Evolutionary conservation across 2,888 invertebrate genomes (phyloP), one percentile per base, ranked within the genome.

Genomic region (Morpho achilles): DNA sequence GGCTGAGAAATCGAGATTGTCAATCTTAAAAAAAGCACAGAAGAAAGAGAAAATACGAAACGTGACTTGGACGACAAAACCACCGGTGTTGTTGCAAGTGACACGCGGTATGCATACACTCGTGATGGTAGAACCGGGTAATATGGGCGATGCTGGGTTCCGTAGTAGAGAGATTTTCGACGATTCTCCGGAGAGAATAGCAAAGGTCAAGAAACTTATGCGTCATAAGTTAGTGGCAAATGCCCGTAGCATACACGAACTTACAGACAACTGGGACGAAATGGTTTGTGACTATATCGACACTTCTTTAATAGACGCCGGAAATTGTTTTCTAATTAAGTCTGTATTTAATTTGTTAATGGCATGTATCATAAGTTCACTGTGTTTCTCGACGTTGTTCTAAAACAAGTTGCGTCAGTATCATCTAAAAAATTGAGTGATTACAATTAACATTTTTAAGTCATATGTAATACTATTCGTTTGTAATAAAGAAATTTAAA

Each of bases 211-310:
- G 63, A 74, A 69, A 1, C 63, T 88, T 22, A 87, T 89, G 87
- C 75, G 87, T 3, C 74, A 73, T 7, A 86, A 86, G 59, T 69
- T 89, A 40, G 72, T 88, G 1, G 69, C 80, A 0, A 69, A 73
- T 22, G 82, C 87, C 1, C 77, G 71, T 39, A 76, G 63, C 57
- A 79, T 87, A 7, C 76, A 77, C n/a, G 87, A 87, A 7, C 75
- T 88, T 2, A 82, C 83, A 0, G 80, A 82, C 10, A 77, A 88
- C 64, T 87, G 87, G 87, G 87, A 87, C 53, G 81, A 84, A 1
- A 62, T 81, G 65, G 70, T 89, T 5, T 89, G 89, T 63, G 89
- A 89, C 62, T 87, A 88, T 62, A 73, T 89, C 10, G 88, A 89
- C 58, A 67, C 79, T 45, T 66, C 79, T 0, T 64, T 85, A n/a